Percentiles rank a stretch among this genome's conserved stretches.
phyloP scores from a whole-genome alignment of 2,888 invertebrate genomes.

The Biston stratarius region DNA sequence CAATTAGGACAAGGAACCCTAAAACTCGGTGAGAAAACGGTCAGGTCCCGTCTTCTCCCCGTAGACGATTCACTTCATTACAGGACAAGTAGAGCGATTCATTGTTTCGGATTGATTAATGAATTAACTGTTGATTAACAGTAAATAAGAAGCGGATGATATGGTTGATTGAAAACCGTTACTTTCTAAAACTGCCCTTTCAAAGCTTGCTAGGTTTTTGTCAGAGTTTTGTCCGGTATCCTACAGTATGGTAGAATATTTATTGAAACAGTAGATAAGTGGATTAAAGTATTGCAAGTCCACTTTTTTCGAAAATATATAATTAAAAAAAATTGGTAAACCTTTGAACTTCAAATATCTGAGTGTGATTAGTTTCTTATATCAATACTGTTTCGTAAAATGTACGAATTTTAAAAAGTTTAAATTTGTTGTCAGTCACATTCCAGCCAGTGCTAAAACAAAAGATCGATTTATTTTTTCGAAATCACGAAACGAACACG shows the following conservation, averaged over 20 bases:
- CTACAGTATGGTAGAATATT: neutral
- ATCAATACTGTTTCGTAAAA: too few species aligned
- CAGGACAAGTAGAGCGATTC: slow-evolving; percentile 22
- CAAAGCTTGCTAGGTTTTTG: neutral
- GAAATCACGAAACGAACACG: slow-evolving; percentile 63
- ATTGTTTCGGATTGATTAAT: slow-evolving; percentile 33
- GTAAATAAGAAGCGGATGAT: slow-evolving; percentile 15
- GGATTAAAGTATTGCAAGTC: too few species aligned
- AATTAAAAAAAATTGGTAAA: neutral
- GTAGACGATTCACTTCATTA: slow-evolving; percentile 19
- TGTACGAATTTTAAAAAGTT: slow-evolving; percentile 3
- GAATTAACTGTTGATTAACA: slow-evolving; percentile 27
- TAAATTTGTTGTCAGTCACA: slow-evolving; percentile 41
- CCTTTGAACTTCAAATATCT: too few species aligned
- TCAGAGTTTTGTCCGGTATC: neutral
- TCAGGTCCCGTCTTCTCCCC: neutral
- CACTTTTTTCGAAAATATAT: too few species aligned
- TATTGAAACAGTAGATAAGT: too few species aligned
- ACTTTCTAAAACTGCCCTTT: slow-evolving; percentile 11
- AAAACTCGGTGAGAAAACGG: slow-evolving; percentile 12
- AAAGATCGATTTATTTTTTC: slow-evolving; percentile 58
- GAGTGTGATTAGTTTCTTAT: neutral
- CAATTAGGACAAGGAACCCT: neutral
- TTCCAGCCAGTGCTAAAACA: slow-evolving; percentile 44
- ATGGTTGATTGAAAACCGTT: slow-evolving; percentile 13